These are phyloP conservation scores for Trematomus bernacchii DNA, from an alignment of 2,797 vertebrate genomes.

Conservation along the genomic window DNA sequence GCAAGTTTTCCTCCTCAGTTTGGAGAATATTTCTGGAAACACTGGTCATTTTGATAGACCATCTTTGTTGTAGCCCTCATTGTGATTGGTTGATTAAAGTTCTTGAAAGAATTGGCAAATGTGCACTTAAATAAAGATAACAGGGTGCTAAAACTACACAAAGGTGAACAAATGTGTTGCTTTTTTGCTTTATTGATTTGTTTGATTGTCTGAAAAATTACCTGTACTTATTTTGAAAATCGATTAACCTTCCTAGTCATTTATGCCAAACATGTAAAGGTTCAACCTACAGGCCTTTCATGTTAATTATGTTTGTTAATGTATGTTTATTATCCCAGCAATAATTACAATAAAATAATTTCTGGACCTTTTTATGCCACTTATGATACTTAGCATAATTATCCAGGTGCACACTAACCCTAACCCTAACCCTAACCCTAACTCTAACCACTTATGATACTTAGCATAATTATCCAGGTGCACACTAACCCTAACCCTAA, in stretches of 20 bases:
- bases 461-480: too few relatives aligned
- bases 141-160: background rate
- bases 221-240: too few relatives aligned
- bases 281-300: background rate
- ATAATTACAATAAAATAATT: too few relatives aligned
- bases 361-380: too few relatives aligned
- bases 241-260: background rate
- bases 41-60: background rate
- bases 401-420: too few relatives aligned
- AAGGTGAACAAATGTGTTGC: background rate
- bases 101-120: background rate
- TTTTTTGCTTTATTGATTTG: background rate
- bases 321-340: too few relatives aligned
- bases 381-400: too few relatives aligned
- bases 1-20: background rate
- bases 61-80: background rate
- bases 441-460: too few relatives aligned
- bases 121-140: background rate
- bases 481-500: too few relatives aligned
- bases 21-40: background rate
- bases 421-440: too few relatives aligned
- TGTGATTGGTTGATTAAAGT: slow-evolving; percentile 6
- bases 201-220: too few relatives aligned
- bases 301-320: too few relatives aligned
- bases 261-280: background rate